phyloP scores from a whole-genome alignment of 2,797 vertebrate species.

The Amblyopsis hoosieri region DNA sequence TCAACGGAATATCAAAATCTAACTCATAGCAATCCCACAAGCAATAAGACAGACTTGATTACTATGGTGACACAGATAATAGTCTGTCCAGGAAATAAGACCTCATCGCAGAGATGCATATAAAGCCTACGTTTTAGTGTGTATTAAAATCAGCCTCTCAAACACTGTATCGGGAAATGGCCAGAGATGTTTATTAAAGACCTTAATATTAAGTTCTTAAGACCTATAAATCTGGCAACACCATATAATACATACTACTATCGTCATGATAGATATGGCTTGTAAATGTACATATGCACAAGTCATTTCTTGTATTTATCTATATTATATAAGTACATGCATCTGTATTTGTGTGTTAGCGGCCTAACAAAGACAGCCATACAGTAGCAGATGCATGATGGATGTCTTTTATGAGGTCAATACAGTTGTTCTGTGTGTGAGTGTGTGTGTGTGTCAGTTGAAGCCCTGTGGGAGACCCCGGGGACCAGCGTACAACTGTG shows the following conservation, averaged over 20 bases:
- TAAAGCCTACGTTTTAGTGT: conserved; percentile 37
- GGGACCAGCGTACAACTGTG: conserved; percentile 51
- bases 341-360: conserved; percentile 58
- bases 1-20: conserved; percentile 65
- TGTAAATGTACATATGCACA: conserved; percentile 61
- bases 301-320: too few species aligned
- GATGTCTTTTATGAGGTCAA: conserved; percentile 58
- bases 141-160: conserved; percentile 42
- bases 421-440: conserved; percentile 11
- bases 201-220: conserved; percentile 7
- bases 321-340: conserved; percentile 47
- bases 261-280: conserved; percentile 56
- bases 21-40: conserved; percentile 52
- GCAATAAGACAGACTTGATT: conserved; percentile 66
- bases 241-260: conserved; percentile 73
- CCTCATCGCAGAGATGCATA: conserved; percentile 41
- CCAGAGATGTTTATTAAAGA: conserved; percentile 64
- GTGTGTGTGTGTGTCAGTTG: conserved; percentile 26
- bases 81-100: conserved; percentile 54
- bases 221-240: conserved; percentile 61
- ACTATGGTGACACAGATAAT: conserved; percentile 51
- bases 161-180: conserved; percentile 20
- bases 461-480: conserved; percentile 20
- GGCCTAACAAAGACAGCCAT: conserved; percentile 49
- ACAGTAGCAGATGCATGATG: conserved; percentile 66